phyloP scores from a whole-genome alignment of 2,797 vertebrate genomes.

The Molossus molossus region DNA sequence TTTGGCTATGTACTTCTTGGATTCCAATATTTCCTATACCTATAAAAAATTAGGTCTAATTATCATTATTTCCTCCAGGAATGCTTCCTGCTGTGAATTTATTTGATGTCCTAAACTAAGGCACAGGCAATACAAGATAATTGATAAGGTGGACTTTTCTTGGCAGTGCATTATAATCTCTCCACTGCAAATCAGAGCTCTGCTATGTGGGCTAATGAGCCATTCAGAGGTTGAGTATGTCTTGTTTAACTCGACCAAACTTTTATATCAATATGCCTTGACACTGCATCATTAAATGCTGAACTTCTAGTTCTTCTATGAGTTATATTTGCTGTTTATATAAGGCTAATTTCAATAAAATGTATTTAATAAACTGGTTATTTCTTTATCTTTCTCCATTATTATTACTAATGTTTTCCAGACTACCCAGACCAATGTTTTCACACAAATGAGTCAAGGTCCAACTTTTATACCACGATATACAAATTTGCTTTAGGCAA shows the following conservation, averaged over 20 bases:
- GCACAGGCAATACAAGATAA: not conserved
- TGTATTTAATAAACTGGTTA: not conserved
- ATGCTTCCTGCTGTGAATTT: not conserved
- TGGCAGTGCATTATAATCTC: slow-evolving; percentile 6
- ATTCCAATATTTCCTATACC: not conserved
- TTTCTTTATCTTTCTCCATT: not conserved
- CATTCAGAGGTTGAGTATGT: slow-evolving; percentile 60
- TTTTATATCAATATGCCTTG: slow-evolving; percentile 16
- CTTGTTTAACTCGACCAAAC: slow-evolving; percentile 47
- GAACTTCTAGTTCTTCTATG: not conserved
- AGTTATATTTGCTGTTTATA: not conserved
- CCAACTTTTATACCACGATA: not conserved
- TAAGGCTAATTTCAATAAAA: not conserved
- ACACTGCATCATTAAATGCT: slow-evolving; percentile 60
- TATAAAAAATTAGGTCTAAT: not conserved
- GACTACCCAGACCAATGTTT: not conserved
- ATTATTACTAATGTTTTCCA: not conserved
- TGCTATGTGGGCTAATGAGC: slow-evolving; percentile 49
- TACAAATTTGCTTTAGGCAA: not conserved
- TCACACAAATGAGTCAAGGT: not conserved
- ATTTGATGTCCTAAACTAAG: slow-evolving; percentile 34
- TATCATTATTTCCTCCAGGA: slow-evolving; percentile 21
- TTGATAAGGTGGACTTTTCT: not conserved
- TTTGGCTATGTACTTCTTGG: not conserved
- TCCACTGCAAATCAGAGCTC: not conserved